phyloP scores from a whole-genome alignment of 2,797 vertebrate species.

The Schizopygopsis pylzovi region DNA sequence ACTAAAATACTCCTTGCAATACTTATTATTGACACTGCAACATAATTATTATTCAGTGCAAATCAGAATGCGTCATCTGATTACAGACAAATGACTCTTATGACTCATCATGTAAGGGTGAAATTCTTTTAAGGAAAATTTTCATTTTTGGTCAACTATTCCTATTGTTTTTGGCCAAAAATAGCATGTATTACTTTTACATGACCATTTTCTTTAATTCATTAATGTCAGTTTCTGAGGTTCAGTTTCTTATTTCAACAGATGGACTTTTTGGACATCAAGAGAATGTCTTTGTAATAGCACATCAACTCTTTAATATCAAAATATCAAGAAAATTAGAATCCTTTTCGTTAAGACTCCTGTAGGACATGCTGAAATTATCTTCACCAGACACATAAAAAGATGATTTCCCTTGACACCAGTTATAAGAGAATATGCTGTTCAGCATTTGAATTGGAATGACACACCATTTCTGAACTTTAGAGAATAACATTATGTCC shows the following conservation, averaged over 20 bases:
- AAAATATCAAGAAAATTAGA: slow-evolving; percentile 2
- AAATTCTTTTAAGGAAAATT: too few species aligned
- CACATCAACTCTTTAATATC: not conserved
- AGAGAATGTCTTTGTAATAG: not conserved
- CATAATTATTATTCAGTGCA: too few species aligned
- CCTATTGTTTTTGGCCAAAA: too few species aligned
- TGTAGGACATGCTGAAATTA: not conserved
- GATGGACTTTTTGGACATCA: not conserved
- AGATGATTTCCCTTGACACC: slow-evolving; percentile 9
- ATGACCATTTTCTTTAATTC: not conserved
- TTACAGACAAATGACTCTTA: too few species aligned
- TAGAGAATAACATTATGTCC: not conserved
- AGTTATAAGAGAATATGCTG: slow-evolving; percentile 3
- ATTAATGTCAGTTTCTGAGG: not conserved
- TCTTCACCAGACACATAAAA: not conserved
- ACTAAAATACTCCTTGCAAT: too few species aligned
- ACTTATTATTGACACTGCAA: too few species aligned
- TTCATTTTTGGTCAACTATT: too few species aligned
- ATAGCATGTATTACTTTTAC: too few species aligned
- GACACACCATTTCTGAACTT: not conserved
- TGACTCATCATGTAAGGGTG: too few species aligned
- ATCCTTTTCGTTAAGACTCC: not conserved
- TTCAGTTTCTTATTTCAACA: not conserved
- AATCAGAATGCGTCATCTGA: too few species aligned
- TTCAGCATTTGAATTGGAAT: not conserved